Evolutionary conservation across 2,113 vertebrate species (phyloP), one percentile per base, ranked within the genome.

Genomic region (Xiphias gladius): DNA sequence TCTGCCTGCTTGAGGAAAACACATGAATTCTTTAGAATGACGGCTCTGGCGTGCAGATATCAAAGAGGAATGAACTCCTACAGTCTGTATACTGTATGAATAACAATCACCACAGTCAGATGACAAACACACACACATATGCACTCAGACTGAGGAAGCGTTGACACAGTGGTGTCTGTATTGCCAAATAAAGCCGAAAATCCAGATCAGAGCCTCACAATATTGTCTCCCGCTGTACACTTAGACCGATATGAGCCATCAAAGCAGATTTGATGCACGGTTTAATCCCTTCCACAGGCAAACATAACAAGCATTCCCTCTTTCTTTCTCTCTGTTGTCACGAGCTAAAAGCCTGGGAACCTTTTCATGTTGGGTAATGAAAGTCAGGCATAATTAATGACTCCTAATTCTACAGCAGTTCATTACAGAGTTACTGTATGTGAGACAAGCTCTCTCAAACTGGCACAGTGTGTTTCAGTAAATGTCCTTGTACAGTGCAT

Each of bases 301-400:
- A 58, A 70, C 58, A 67, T 58, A 82, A 80, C 71, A 85, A 76
- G 52, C 28, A 1, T 24, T 68, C 39, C 69, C 59, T 39, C 59
- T 57, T 64, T 66, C 24, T 61, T 72, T 43, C 63, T 50, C n/a
- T 50, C n/a, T 74, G 65, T 80, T 78, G 88, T 70, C 32, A 2
- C 22, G 0, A 70, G 70, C 74, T 43, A 16, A 88, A 76, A 55
- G 63, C 70, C 73, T 7, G 8, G 48, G 52, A 86, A 79, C 55
- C 75, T 62, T 82, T 75, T 86, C 83, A 76, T 81, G 71, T 70
- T 22, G 10, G 28, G 28, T 78, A 82, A 88, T 84, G 76, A 83
- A 84, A 69, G 79, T 89, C 84, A 85, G 65, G 69, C 70, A 54
- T 90, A 89, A 90, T 87, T 84, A 84, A 89, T 80, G 66, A 63